These are phyloP conservation scores for Torymus aiolomorphi DNA, from an alignment of 2,888 invertebrate species.

Conservation along the genomic window DNA sequence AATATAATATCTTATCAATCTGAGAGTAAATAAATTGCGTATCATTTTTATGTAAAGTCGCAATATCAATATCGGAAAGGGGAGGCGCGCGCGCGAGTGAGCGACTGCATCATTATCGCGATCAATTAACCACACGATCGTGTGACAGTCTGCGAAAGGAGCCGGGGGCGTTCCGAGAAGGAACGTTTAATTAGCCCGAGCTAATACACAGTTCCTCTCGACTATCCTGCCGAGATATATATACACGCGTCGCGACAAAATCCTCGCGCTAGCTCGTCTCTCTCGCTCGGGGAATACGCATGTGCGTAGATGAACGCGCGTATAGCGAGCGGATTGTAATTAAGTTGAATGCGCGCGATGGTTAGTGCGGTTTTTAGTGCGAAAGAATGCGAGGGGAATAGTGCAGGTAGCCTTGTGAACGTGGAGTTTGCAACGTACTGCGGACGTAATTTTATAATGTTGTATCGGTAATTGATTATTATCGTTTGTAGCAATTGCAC, in stretches of 20 bases:
- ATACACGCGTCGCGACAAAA: conserved; percentile 12
- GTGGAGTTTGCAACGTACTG: no score
- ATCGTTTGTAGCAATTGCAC: no score
- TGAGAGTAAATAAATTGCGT: no score
- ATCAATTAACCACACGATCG: neutral
- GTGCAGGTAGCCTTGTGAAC: no score
- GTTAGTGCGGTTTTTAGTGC: no score
- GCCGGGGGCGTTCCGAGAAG: neutral
- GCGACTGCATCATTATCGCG: neutral
- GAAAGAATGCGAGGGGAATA: no score
- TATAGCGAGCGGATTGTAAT: conserved; percentile 29
- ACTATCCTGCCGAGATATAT: conserved; percentile 12
- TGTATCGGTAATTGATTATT: no score
- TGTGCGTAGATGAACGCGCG: no score
- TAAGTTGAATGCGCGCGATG: conserved; percentile 31
- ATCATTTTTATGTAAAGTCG: no score
- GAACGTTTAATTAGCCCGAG: conserved; percentile 32
- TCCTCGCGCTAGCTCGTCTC: neutral
- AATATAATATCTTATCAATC: no score
- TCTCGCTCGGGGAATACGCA: neutral
- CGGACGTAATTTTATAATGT: no score
- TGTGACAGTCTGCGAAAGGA: neutral
- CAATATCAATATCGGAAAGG: no score
- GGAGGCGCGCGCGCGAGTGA: neutral
- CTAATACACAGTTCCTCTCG: conserved; percentile 31